Evolutionary conservation across 2,113 vertebrate species (phyloP), one percentile per base, ranked within the genome.

Genomic region (Rafetus swinhoei): DNA sequence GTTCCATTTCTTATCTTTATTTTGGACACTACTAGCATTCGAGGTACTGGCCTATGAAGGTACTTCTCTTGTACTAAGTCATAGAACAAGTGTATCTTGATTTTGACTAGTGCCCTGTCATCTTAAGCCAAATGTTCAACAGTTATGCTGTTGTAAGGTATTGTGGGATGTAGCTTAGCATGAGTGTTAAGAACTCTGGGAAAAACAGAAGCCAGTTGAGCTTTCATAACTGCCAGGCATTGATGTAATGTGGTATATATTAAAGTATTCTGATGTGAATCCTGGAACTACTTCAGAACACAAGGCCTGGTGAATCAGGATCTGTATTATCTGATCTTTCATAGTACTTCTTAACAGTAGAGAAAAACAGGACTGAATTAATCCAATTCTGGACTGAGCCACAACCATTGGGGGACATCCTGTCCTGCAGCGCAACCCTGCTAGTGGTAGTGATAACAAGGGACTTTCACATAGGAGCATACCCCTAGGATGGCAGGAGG

Each of bases 201-300:
- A 69, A 69, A 69, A 69, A 69, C 65, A 69, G n/a, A 69, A 16
- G 16, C 16, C 9, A 69, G 18, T 21, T 69, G 15, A 69, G 16
- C 16, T n/a, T 15, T 69, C 65, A 69, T n/a, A 69, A 19, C 32
- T n/a, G 32, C 14, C 29, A n/a, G 16, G 65, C 65, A n/a, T 69
- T 69, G 7, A n/a, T 69, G 4, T 35, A 69, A 69, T 19, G 65
- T 35, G 16, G 16, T n/a, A 69, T 69, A n/a, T 69, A 19, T 32
- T 69, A 35, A 69, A n/a, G 32, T 69, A 69, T 8, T 85, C 88
- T 90, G n/a, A 35, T 4, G 57, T 59, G 13, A 2, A n/a, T 82
- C 94, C 25, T 91, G 77, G 92, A 91, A 72, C 19, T 18, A 7
- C 32, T 69, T 32, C 32, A 69, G 65, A 16, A 35, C 81, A 9